A percentile compares a stretch with the other conserved stretches of the same genome.
Evolutionary conservation across 23 tunicate species (phyloP).

Genomic region (Oikopleura albicans): DNA sequence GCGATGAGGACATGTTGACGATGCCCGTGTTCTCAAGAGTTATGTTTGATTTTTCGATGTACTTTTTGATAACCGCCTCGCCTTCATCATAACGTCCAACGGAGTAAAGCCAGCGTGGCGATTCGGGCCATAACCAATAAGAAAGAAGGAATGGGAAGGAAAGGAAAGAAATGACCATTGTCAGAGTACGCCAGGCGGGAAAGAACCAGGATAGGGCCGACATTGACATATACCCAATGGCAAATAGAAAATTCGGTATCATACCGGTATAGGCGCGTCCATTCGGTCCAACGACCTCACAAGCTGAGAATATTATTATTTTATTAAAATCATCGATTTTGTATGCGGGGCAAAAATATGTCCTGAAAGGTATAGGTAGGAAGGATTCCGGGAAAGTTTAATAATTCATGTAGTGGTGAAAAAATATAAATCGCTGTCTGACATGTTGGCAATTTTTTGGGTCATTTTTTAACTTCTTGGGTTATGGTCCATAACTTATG

Average conservation of each 20-base stretch:
- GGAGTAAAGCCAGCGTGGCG: conserved; percentile 10
- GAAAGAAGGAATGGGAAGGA: not conserved
- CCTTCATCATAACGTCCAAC: not conserved
- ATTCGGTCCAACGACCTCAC: not conserved
- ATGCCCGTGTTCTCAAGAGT: too few relatives aligned
- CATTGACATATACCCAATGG: not conserved
- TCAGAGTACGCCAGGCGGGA: not conserved
- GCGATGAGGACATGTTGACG: too few relatives aligned
- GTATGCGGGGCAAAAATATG: not conserved
- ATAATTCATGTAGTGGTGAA: too few relatives aligned
- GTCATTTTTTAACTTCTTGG: too few relatives aligned
- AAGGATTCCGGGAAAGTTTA: not conserved
- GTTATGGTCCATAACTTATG: too few relatives aligned
- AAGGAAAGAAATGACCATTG: not conserved
- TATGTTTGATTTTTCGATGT: not conserved
- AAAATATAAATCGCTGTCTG: too few relatives aligned
- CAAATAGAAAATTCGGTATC: not conserved
- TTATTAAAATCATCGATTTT: too few relatives aligned
- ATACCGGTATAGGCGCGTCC: not conserved
- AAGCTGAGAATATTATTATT: too few relatives aligned
- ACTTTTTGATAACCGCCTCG: not conserved
- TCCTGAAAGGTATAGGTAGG: not conserved
- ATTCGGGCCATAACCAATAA: conserved; percentile 1
- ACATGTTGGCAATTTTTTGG: too few relatives aligned
- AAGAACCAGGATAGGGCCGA: not conserved